Conservation (phyloP, 2,797 vertebrate genomes). For the Sebastes oblongus region DNA sequence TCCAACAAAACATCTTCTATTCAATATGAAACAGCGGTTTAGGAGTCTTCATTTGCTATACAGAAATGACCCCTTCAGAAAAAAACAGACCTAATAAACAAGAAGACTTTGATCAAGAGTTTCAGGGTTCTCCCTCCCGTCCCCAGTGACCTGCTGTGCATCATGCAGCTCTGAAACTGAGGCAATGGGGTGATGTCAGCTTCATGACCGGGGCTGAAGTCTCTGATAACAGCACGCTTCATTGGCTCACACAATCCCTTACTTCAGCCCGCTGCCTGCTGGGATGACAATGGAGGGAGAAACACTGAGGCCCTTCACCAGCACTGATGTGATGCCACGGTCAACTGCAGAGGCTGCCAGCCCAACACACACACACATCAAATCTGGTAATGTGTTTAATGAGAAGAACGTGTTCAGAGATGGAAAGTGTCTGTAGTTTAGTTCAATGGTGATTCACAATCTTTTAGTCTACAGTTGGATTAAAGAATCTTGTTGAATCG, state of each 20-base stretch:
- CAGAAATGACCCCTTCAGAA: neutral
- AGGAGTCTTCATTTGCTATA: neutral
- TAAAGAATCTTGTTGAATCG: too few relatives aligned
- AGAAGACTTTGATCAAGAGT: neutral
- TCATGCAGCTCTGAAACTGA: slow-evolving; percentile 53
- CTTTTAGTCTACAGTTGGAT: neutral
- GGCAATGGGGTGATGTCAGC: slow-evolving; percentile 76
- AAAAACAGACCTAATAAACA: neutral
- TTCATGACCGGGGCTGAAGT: slow-evolving; percentile 56
- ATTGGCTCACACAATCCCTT: slow-evolving; percentile 70
- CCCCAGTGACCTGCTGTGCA: slow-evolving; percentile 35
- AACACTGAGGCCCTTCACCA: slow-evolving; percentile 65
- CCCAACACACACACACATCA: neutral
- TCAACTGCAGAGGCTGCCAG: slow-evolving; percentile 14
- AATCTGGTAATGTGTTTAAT: slow-evolving; percentile 24
- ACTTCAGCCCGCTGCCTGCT: slow-evolving; percentile 54
- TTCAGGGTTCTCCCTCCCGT: slow-evolving; percentile 2
- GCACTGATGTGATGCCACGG: slow-evolving; percentile 54
- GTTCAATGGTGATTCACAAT: neutral
- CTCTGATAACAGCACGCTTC: slow-evolving; percentile 71
- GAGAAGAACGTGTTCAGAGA: neutral
- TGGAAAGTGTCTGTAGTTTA: neutral
- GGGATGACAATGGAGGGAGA: slow-evolving; percentile 57
- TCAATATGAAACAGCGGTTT: neutral
- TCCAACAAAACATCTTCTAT: neutral